These are phyloP conservation scores for Poeciliopsis gracilis DNA, from an alignment of 2,797 vertebrate genomes.

Conservation along the genomic window DNA sequence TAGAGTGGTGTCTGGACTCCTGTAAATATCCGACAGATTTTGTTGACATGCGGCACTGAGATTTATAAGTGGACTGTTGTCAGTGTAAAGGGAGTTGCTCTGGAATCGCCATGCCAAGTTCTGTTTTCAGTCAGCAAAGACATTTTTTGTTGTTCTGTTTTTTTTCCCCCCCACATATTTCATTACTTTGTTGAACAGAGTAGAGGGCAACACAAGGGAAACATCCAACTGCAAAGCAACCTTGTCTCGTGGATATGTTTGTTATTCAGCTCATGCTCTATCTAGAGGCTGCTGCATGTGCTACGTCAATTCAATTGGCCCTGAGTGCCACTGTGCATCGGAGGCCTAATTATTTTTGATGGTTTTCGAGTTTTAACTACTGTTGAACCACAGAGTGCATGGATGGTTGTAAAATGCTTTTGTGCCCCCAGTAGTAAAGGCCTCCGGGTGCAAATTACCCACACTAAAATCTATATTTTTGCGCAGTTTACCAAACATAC, in stretches of 20 bases:
- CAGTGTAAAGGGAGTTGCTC: slow-evolving; percentile 43
- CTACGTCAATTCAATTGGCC: slow-evolving; percentile 80
- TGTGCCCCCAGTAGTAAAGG: slow-evolving; percentile 3
- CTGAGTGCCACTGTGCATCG: slow-evolving; percentile 73
- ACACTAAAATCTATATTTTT: slow-evolving; percentile 18
- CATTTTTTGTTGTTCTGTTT: slow-evolving; percentile 20
- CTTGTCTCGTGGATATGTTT: slow-evolving; percentile 78
- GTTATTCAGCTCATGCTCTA: slow-evolving; percentile 81
- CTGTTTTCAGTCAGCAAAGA: slow-evolving; percentile 39
- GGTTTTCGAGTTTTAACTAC: slow-evolving; percentile 71
- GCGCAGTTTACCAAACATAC: slow-evolving; percentile 30
- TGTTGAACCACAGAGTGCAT: slow-evolving; percentile 54
- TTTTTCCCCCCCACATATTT: slow-evolving; percentile 43
- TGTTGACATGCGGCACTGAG: not conserved
- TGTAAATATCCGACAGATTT: not conserved
- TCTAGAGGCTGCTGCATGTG: slow-evolving; percentile 78
- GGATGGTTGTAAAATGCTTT: slow-evolving; percentile 47
- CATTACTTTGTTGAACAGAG: slow-evolving; percentile 55
- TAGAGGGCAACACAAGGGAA: slow-evolving; percentile 63
- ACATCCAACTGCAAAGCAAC: slow-evolving; percentile 72
- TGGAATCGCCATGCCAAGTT: slow-evolving; percentile 47
- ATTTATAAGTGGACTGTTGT: slow-evolving; percentile 18
- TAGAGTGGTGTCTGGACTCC: not conserved
- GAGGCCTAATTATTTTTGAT: slow-evolving; percentile 76
- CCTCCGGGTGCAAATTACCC: slow-evolving; percentile 32